Conservation (phyloP, 2,888 invertebrate species). For the Eledona agricola region DNA sequence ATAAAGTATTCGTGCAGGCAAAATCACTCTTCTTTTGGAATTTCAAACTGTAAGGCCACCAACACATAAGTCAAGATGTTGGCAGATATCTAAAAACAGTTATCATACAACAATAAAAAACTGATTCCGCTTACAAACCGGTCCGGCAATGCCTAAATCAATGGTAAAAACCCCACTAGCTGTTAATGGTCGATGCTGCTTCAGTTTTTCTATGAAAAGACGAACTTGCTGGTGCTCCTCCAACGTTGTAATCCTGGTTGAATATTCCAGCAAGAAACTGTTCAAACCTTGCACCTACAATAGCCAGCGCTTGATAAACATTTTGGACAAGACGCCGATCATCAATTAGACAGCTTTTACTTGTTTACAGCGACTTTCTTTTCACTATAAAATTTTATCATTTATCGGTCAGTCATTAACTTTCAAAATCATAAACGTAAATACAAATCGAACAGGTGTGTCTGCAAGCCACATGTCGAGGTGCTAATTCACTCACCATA, state of each 20-base stretch:
- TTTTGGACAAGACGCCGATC: constrained; percentile 13
- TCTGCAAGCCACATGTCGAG: not conserved
- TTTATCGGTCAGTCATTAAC: not conserved
- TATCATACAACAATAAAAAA: too few relatives aligned
- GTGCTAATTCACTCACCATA: constrained; percentile 53
- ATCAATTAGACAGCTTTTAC: constrained; percentile 16
- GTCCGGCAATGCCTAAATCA: constrained; percentile 59
- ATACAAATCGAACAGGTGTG: not conserved
- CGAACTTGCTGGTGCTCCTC: constrained; percentile 60
- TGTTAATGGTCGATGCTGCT: constrained; percentile 56
- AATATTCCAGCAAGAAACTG: constrained; percentile 58
- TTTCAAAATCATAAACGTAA: not conserved
- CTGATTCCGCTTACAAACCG: too few relatives aligned
- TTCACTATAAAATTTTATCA: constrained; percentile 19
- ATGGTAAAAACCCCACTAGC: constrained; percentile 60
- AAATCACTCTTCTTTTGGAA: constrained; percentile 51
- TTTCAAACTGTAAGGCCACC: constrained; percentile 60
- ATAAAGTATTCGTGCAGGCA: constrained; percentile 6
- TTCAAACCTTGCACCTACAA: constrained; percentile 56
- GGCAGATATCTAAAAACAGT: constrained; percentile 58
- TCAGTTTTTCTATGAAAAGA: constrained; percentile 59
- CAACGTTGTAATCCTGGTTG: constrained; percentile 53
- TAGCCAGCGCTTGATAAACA: too few relatives aligned
- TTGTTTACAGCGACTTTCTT: constrained; percentile 8
- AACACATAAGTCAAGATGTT: constrained; percentile 61